phyloP scores from a whole-genome alignment of 53 echinoderm and acorn worm species.

The Holothuria scabra region DNA sequence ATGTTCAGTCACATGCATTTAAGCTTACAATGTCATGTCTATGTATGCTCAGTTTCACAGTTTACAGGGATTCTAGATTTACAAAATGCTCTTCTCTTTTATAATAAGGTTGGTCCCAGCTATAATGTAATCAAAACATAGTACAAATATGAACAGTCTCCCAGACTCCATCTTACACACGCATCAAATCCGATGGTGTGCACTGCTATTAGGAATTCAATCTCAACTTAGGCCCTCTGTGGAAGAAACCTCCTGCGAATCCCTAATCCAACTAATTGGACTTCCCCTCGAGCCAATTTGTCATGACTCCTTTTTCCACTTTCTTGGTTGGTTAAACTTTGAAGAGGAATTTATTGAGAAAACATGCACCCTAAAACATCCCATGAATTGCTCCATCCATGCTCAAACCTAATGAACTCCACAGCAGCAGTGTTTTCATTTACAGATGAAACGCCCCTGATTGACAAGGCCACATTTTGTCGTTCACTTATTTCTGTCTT shows the following conservation, averaged over 20 bases:
- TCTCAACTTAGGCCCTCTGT: constrained; percentile 34
- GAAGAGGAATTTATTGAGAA: constrained; percentile 41
- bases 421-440: constrained; percentile 32
- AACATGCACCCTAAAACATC: constrained; percentile 35
- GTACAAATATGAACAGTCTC: neutral
- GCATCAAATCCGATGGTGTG: neutral
- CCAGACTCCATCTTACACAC: neutral
- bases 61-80: too few species aligned
- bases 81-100: too few species aligned
- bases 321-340: constrained; percentile 38
- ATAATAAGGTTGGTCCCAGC: too few species aligned
- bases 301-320: constrained; percentile 45
- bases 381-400: constrained; percentile 8
- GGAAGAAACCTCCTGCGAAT: constrained; percentile 25
- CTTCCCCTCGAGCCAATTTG: constrained; percentile 66
- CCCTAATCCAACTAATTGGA: constrained; percentile 54
- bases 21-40: too few species aligned
- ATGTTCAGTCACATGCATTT: too few species aligned
- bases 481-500: neutral
- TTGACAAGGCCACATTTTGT: constrained; percentile 38
- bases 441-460: constrained; percentile 12
- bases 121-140: constrained; percentile 14
- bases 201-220: constrained; percentile 11
- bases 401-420: constrained; percentile 24
- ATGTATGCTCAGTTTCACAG: too few species aligned